These are phyloP conservation scores for Kuschelorhynchus macadamiae DNA, from an alignment of 2,888 invertebrate genomes.

Conservation along the genomic window DNA sequence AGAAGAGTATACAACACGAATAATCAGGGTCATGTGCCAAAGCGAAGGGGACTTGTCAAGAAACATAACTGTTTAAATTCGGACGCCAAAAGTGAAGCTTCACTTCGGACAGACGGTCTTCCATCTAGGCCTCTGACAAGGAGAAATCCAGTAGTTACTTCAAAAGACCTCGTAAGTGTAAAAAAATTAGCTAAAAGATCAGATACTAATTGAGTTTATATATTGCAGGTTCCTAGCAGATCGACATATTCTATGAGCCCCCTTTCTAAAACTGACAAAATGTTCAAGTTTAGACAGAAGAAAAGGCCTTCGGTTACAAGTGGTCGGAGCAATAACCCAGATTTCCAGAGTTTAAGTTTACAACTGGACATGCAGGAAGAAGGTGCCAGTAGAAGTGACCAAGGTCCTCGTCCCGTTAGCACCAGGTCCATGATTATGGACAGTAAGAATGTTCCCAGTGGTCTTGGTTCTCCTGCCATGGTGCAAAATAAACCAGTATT, in stretches of 20 bases:
- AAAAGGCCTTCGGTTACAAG: constrained; percentile 1
- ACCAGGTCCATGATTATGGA: too few species aligned
- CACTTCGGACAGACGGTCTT: constrained; percentile 22
- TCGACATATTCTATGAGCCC: too few species aligned
- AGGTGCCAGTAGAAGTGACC: too few species aligned
- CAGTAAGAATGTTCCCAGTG: too few species aligned
- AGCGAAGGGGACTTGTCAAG: constrained; percentile 31
- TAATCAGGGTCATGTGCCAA: constrained; percentile 10
- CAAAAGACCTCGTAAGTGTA: constrained; percentile 28
- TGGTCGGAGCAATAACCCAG: constrained; percentile 4
- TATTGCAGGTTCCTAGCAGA: constrained; percentile 13
- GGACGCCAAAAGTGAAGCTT: constrained; percentile 43
- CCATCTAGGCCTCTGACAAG: constrained; percentile 47
- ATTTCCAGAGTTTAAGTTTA: not conserved
- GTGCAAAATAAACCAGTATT: not conserved
- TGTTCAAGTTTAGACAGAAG: constrained; percentile 27
- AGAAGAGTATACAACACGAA: constrained; percentile 13
- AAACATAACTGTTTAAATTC: constrained; percentile 47
- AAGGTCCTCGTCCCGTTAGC: too few species aligned
- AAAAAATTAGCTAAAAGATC: not conserved
- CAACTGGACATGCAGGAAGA: too few species aligned
- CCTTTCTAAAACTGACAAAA: constrained; percentile 9
- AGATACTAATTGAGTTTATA: not conserved
- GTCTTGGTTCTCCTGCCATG: too few species aligned
- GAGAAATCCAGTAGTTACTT: constrained; percentile 36